These are phyloP conservation scores for Incurvaria masculella DNA, from an alignment of 2,888 invertebrate genomes.

Conservation along the genomic window DNA sequence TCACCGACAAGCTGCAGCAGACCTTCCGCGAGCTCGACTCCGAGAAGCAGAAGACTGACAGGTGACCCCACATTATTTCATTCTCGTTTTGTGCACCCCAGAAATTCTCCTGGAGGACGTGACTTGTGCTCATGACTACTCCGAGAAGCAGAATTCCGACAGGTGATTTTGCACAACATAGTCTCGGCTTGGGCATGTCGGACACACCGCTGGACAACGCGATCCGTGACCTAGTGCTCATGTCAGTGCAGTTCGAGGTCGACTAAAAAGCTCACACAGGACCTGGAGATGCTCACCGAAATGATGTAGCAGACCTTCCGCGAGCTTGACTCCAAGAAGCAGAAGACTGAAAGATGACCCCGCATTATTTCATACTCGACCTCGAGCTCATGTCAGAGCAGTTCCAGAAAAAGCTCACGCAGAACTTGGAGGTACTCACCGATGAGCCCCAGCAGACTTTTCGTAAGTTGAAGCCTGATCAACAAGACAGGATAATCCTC, in stretches of 20 bases:
- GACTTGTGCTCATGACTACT: too few relatives aligned
- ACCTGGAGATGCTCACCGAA: slow-evolving; percentile 90
- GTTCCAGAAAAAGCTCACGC: too few relatives aligned
- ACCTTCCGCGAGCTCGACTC: slow-evolving; percentile 90
- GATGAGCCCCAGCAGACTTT: too few relatives aligned
- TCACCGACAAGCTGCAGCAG: slow-evolving; percentile 93
- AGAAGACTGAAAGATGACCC: slow-evolving; percentile 87
- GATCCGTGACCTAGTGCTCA: too few relatives aligned
- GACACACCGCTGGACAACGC: slow-evolving; percentile 96
- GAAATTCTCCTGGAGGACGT: too few relatives aligned
- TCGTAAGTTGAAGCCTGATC: too few relatives aligned
- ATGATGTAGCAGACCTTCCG: slow-evolving; percentile 93
- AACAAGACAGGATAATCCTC: too few relatives aligned
- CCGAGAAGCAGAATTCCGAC: too few relatives aligned
- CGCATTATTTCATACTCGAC: neutral
- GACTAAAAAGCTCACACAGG: slow-evolving; percentile 94
- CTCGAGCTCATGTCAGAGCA: too few relatives aligned
- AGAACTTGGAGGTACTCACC: too few relatives aligned
- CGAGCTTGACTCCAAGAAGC: slow-evolving; percentile 90
- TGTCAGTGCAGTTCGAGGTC: too few relatives aligned
- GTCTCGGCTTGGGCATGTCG: slow-evolving; percentile 53
- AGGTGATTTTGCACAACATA: slow-evolving; percentile 4
- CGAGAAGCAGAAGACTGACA: slow-evolving; percentile 95
- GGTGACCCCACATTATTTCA: slow-evolving; percentile 46
- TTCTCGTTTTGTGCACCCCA: slow-evolving; percentile 1